Evolutionary conservation across 1,140 invertebrate species (phyloP).

Genomic region (Carcinoscorpius rotundicauda): DNA sequence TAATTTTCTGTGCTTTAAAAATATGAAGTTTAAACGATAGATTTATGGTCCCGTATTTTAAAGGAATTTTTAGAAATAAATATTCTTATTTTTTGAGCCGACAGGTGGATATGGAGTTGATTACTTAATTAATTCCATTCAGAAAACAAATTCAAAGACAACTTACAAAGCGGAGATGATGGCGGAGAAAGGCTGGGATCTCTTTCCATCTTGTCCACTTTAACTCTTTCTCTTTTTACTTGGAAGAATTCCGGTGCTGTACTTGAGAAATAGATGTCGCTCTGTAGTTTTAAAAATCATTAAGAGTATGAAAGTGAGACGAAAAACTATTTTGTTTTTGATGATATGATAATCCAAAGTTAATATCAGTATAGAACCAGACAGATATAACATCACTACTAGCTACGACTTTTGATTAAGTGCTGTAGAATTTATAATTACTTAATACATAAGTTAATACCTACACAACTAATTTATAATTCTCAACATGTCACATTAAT

Average conservation of each 20-base stretch:
- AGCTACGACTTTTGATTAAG: too few species aligned
- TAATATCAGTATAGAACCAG: too few species aligned
- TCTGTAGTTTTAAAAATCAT: slow-evolving; percentile 35
- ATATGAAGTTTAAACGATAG: too few species aligned
- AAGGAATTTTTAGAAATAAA: slow-evolving; percentile 9
- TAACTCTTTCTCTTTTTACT: slow-evolving; percentile 37
- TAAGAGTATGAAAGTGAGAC: too few species aligned
- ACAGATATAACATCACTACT: too few species aligned
- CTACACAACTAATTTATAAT: too few species aligned
- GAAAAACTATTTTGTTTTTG: too few species aligned
- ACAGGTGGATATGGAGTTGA: slow-evolving; percentile 5
- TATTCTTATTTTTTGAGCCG: background rate
- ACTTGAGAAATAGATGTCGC: slow-evolving; percentile 60
- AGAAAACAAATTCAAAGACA: background rate
- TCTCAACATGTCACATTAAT: too few species aligned
- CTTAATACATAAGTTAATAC: too few species aligned
- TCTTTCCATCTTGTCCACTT: slow-evolving; percentile 37
- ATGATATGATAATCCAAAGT: too few species aligned
- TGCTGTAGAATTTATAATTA: too few species aligned
- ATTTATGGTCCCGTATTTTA: background rate
- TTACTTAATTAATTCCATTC: background rate
- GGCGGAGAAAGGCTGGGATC: slow-evolving; percentile 41
- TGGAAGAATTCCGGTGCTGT: slow-evolving; percentile 55
- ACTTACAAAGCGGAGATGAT: slow-evolving; percentile 42
- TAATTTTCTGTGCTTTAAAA: too few species aligned